phyloP scores from a whole-genome alignment of 2,113 vertebrate species.

The Pomatostomus ruficeps region DNA sequence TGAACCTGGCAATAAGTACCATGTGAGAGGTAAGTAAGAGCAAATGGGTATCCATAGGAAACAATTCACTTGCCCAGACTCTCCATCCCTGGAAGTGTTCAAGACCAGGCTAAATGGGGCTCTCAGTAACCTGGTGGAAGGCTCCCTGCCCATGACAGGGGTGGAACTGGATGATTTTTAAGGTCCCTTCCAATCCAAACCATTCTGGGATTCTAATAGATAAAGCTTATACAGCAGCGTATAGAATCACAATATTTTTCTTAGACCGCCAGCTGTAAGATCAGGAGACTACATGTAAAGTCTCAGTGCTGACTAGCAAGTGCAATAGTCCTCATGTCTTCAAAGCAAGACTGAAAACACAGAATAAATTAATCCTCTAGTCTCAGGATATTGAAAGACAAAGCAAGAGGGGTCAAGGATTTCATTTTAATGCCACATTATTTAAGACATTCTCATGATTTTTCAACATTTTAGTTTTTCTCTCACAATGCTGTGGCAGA shows the following conservation, averaged over 20 bases:
- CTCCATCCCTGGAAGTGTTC: background rate
- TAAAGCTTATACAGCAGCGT: background rate
- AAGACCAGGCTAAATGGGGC: background rate
- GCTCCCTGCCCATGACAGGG: background rate
- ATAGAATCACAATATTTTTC: background rate
- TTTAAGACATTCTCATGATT: background rate
- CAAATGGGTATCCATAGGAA: background rate
- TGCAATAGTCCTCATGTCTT: background rate
- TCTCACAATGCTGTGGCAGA: background rate
- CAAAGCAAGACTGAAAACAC: background rate
- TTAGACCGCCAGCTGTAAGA: background rate
- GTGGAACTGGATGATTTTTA: background rate
- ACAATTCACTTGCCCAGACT: background rate
- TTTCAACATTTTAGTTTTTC: background rate
- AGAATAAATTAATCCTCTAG: background rate
- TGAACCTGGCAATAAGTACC: background rate
- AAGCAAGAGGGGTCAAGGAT: background rate
- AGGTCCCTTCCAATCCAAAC: background rate
- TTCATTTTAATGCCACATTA: background rate
- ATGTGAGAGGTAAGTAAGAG: background rate
- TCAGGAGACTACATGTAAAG: background rate
- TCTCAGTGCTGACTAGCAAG: background rate
- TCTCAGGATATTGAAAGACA: background rate
- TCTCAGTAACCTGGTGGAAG: background rate
- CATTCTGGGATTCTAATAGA: background rate